phyloP scores from a whole-genome alignment of 2,888 invertebrate species.

The Mythimna loreyi region DNA sequence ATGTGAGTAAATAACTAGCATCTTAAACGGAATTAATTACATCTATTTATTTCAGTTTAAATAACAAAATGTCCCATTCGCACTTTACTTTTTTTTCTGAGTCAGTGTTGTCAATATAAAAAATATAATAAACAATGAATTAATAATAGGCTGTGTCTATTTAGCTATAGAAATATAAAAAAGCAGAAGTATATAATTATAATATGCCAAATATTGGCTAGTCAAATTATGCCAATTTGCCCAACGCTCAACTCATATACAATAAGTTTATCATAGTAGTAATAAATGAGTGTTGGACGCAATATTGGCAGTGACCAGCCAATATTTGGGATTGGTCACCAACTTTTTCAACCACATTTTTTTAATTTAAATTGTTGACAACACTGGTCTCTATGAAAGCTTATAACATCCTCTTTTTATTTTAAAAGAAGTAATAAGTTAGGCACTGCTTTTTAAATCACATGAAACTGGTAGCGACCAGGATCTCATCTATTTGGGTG shows the following conservation, averaged over 20 bases:
- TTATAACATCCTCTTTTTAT: constrained; percentile 39
- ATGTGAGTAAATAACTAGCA: constrained; percentile 30
- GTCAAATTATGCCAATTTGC: constrained; percentile 6
- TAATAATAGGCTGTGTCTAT: constrained; percentile 54
- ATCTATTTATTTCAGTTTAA: constrained; percentile 39
- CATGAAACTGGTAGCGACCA: constrained; percentile 59
- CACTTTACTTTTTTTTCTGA: constrained; percentile 28
- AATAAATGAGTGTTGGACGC: constrained; percentile 22
- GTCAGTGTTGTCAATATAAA: constrained; percentile 57
- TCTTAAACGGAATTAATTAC: constrained; percentile 23
- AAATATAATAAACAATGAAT: constrained; percentile 12
- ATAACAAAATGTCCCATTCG: constrained; percentile 42
- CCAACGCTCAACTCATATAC: constrained; percentile 28
- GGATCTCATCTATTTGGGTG: constrained; percentile 63
- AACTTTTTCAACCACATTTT: constrained; percentile 1
- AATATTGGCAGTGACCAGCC: constrained; percentile 31
- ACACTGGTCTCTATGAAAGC: constrained; percentile 52
- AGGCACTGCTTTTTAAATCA: constrained; percentile 52
- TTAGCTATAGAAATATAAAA: constrained; percentile 45
- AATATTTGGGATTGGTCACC: constrained; percentile 14
- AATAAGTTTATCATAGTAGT: constrained; percentile 50
- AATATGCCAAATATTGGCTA: constrained; percentile 11
- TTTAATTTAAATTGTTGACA: constrained; percentile 48
- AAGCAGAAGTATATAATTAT: constrained; percentile 12
- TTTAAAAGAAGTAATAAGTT: constrained; percentile 27